Evolutionary conservation across 2,797 vertebrate species (phyloP).

Genomic region (Hafferia zeledoni): DNA sequence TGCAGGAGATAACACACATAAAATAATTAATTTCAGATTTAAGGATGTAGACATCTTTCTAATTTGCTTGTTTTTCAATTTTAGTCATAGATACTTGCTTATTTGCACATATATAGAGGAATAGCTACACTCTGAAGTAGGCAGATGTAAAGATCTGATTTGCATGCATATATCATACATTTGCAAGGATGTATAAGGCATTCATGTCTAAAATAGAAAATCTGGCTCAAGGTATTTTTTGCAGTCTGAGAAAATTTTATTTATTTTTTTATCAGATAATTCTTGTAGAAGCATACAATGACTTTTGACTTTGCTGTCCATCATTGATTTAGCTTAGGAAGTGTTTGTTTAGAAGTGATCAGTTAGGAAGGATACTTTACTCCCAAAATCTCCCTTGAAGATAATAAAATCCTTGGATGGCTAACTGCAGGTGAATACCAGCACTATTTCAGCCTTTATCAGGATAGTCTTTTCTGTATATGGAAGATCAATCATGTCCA

Average conservation of each 20-base stretch:
- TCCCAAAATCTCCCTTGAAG: background rate
- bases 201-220: slow-evolving; percentile 48
- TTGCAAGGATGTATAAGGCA: slow-evolving; percentile 38
- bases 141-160: slow-evolving; percentile 60
- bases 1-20: background rate
- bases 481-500: background rate
- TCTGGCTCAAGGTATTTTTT: slow-evolving; percentile 44
- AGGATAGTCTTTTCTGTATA: background rate
- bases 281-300: background rate
- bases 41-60: background rate
- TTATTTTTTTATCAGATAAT: background rate
- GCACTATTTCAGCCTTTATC: background rate
- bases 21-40: background rate
- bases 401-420: background rate
- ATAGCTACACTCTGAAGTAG: slow-evolving; percentile 46
- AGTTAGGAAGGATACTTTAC: background rate
- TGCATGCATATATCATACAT: slow-evolving; percentile 46
- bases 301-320: background rate
- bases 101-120: slow-evolving; percentile 46
- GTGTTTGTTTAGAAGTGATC: background rate
- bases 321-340: background rate
- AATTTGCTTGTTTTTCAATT: slow-evolving; percentile 10
- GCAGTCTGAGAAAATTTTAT: slow-evolving; percentile 36
- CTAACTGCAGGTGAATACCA: background rate
- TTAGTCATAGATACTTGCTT: slow-evolving; percentile 7